Evolutionary conservation across 1,140 invertebrate species (phyloP).

Genomic region (Drosophila quadrilineata): DNA sequence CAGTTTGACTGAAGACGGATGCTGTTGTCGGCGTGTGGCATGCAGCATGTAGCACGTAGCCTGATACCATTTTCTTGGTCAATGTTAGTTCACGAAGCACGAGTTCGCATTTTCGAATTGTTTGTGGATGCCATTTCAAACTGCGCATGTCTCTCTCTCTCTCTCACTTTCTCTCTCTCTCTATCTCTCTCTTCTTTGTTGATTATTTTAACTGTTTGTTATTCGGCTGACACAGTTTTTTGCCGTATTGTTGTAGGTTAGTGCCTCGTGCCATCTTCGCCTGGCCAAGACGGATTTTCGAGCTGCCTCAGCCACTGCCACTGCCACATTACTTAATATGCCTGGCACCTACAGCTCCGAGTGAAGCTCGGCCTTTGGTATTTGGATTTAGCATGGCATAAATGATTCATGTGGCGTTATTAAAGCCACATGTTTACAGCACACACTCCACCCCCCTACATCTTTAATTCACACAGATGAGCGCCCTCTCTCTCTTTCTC

Average conservation of each 20-base stretch:
- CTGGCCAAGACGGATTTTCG: slow-evolving; percentile 17
- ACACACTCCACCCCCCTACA: slow-evolving; percentile 30
- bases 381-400: slow-evolving; percentile 66
- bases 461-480: slow-evolving; percentile 53
- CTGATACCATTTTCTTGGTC: slow-evolving; percentile 55
- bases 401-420: slow-evolving; percentile 72
- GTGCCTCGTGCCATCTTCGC: slow-evolving; percentile 51
- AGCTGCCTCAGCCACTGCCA: slow-evolving; percentile 16
- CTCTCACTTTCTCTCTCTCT: slow-evolving; percentile 1
- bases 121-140: slow-evolving; percentile 52
- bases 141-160: slow-evolving; percentile 39
- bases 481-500: neutral
- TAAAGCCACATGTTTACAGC: slow-evolving; percentile 48
- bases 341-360: slow-evolving; percentile 53
- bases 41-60: neutral
- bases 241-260: slow-evolving; percentile 66
- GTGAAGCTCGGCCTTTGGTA: neutral
- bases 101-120: slow-evolving; percentile 48
- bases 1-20: slow-evolving; percentile 69
- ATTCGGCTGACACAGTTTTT: slow-evolving; percentile 68
- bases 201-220: too few species aligned
- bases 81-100: slow-evolving; percentile 49
- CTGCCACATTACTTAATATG: slow-evolving; percentile 76
- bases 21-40: slow-evolving; percentile 41
- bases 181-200: too few species aligned